Evolutionary conservation across 2,888 invertebrate genomes (phyloP), one percentile per base, ranked within the genome.

Genomic region (Tenthredo notha): DNA sequence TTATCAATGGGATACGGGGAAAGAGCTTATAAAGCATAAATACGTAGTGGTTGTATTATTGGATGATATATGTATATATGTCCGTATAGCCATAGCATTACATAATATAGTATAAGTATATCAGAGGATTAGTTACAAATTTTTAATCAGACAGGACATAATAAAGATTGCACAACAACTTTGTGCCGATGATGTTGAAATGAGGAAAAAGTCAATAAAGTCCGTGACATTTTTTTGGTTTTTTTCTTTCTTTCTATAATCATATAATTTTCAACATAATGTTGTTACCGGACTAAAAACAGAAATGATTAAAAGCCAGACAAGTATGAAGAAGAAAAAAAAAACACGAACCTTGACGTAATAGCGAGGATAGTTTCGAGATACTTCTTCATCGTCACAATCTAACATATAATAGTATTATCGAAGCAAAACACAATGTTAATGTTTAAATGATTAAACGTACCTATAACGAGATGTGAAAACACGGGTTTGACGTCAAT

Each of bases 1-100:
- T 83, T 83, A 83, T 70, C 83, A 70, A 65, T 70, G 47, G 67
- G 70, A 83, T 83, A 83, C 83, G 65, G 67, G 67, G 70, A 83
- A 83, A 33, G 25, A 43, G 18, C 58, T 12, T 6, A 78, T 43
- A 25, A 21, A 75, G 10, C 6, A 21, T 43, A 75, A 47, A 15
- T 33, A 40, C 37, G 54, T n/a, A 1, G 12, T 29, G 61, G 25
- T 21, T 61, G 61, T 61, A 25, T 9, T 25, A 61, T 25, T 61
- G 61, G 61, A 61, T 12, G 61, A 4, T n/a, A 33, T 33, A 33
- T 33, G 29, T 33, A 33, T 61, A 25, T 61, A 61, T 33, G 33
- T 67, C 29, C 7, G 33, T 12, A 33, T 18, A 33, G 33, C 61
- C 61, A 61, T 25, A 37, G 21, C 21, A 77, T 77, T 54, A 33